Base-by-base conservation (phyloP, 2,888 invertebrate genomes). In the Ormyrus thymus region DNA sequence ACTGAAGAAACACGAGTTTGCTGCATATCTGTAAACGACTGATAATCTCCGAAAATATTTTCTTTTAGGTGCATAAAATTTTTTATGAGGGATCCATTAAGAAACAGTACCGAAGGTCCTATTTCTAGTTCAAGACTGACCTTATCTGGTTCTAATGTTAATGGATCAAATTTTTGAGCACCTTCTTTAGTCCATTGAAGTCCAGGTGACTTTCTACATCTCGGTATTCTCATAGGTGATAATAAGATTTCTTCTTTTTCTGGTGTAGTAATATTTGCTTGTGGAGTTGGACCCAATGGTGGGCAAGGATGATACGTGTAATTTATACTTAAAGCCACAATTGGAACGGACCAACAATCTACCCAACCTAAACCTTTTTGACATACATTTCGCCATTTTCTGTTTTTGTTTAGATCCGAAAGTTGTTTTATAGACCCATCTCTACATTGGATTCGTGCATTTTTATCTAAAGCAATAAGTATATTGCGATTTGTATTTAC, bases 11-110 rank as follows among this genome's bases (percentile, higher is more conserved):
- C 87, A 85, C 91, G 91, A 10, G 91, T 91, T 83, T 94, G 94
- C 84, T 96, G 96, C 95, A 98, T 97, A 86, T 98, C 98, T 0
- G 96, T 96, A 87, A 98, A 98, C 45, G 93, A 93, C 90, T 99
- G 98, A 91, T 98, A 97, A 90, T 97, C 98, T 0, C 99, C 99
- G 89, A 99, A 97, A 83, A 99, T 97, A 87, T 99, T 99, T 91
- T 99, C 98, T 89, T 98, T 95, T 59, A 98, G 92, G 90, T 97
- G 95, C 87, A 98, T 94, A 85, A 98, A 96, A 88, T 96, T 95
- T 75, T 96, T 94, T 51, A 99, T 92, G 7, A 98, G 94, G 15
- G 98, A 95, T 4, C 99, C 99, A 87, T 98, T 98, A 0, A 98
- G 93, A 84, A 97, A 93, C 7, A 99, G 91, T 50, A 97, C 95